Base-by-base conservation (phyloP, 2,888 invertebrate species). In the Schrankia costaestrigalis region DNA sequence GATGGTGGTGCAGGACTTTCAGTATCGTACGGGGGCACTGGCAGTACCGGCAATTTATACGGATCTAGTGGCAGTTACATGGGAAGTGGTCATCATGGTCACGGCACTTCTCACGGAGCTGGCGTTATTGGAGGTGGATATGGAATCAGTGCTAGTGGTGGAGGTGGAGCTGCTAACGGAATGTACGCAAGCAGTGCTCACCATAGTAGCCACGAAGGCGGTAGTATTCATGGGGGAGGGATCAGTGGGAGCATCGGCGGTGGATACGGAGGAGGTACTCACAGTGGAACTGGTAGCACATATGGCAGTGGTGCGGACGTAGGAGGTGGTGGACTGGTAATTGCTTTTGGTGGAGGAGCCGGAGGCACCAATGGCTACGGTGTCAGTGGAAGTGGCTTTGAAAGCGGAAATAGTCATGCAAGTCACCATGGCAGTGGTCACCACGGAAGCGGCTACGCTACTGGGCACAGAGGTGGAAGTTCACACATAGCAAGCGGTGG, bases 141-240 rank as follows among this genome's bases (percentile, higher is more conserved):
- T n/a, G n/a, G n/a, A n/a, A n/a, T n/a, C n/a, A n/a, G n/a, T n/a
- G n/a, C n/a, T 7, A 37, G 38, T 7, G 36, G 37, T 10, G 81
- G 80, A 18, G 18, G 13, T 11, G 19, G 11, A 11, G 22, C 22
- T 8, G 22, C n/a, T n/a, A 34, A 6, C 13, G 38, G 30, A 6
- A n/a, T n/a, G n/a, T n/a, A n/a, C n/a, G 44, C 42, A 10, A 39
- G 36, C 9, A 81, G 78, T 19, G 48, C 45, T n/a, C 43, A 40
- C 14, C 40, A 41, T 21, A 5, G 53, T 46, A 35, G 37, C 11
- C 15, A 35, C 10, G 38, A 38, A 12, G 22, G 36, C 3, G 32
- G 38, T 11, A 43, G n/a, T n/a, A n/a, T n/a, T n/a, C n/a, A n/a
- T n/a, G n/a, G n/a, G n/a, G n/a, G n/a, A n/a, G n/a, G n/a, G n/a